These are phyloP conservation scores for Sesamia inferens DNA, from an alignment of 2,888 invertebrate species.

Conservation along the genomic window DNA sequence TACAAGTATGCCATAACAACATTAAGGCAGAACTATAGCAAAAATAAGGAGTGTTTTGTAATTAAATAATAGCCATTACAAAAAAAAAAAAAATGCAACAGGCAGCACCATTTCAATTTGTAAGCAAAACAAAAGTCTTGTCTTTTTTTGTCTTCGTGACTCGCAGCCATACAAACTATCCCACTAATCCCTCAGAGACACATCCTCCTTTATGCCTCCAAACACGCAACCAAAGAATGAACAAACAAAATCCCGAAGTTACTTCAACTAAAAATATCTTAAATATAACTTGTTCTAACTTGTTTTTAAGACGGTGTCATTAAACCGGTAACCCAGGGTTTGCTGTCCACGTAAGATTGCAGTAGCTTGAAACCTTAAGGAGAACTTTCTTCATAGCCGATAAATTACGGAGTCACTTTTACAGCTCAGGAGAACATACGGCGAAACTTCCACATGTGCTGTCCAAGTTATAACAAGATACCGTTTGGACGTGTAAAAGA, in stretches of 20 bases:
- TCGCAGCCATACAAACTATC: slow-evolving; percentile 45
- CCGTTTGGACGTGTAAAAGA: slow-evolving; percentile 63
- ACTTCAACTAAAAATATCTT: slow-evolving; percentile 51
- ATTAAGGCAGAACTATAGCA: background rate
- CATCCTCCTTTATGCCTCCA: slow-evolving; percentile 45
- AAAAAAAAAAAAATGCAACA: no score
- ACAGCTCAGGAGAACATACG: slow-evolving; percentile 87
- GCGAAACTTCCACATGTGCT: slow-evolving; percentile 76
- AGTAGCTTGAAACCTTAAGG: slow-evolving; percentile 71
- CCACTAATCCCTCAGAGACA: slow-evolving; percentile 49
- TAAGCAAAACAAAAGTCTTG: slow-evolving; percentile 40
- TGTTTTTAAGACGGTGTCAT: slow-evolving; percentile 69
- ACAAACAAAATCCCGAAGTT: slow-evolving; percentile 41
- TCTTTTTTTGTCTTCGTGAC: slow-evolving; percentile 43
- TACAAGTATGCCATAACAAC: background rate
- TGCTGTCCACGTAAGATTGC: slow-evolving; percentile 81
- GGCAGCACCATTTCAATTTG: slow-evolving; percentile 49
- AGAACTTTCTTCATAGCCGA: slow-evolving; percentile 84
- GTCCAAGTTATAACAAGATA: slow-evolving; percentile 65
- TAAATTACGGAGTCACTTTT: slow-evolving; percentile 89
- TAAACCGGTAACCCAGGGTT: slow-evolving; percentile 61
- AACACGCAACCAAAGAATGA: slow-evolving; percentile 61
- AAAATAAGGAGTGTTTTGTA: background rate
- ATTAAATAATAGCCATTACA: slow-evolving; percentile 11
- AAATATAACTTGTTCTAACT: slow-evolving; percentile 57